Evolutionary conservation across 2,888 invertebrate genomes (phyloP).

Genomic region (Mylabris sibirica): DNA sequence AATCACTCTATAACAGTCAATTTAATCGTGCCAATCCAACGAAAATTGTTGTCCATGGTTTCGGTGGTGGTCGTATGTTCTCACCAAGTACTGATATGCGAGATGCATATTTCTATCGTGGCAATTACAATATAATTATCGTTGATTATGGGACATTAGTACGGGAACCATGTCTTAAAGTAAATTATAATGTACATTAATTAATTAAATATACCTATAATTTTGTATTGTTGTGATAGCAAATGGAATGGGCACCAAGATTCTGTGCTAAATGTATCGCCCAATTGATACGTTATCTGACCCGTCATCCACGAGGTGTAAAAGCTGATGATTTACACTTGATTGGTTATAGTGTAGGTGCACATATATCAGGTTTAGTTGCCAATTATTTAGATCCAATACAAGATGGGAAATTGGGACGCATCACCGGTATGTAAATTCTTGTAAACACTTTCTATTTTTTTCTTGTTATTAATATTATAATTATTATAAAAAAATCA

Average conservation of each 20-base stretch:
- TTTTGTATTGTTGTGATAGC: slow-evolving; percentile 44
- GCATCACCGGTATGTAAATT: slow-evolving; percentile 73
- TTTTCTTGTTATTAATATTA: neutral
- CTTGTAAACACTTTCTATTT: slow-evolving; percentile 16
- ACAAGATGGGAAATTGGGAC: slow-evolving; percentile 77
- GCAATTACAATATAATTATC: slow-evolving; percentile 85
- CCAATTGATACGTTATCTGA: slow-evolving; percentile 80
- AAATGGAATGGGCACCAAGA: slow-evolving; percentile 62
- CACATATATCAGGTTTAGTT: slow-evolving; percentile 83
- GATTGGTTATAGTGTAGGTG: slow-evolving; percentile 87
- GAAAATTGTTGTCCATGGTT: slow-evolving; percentile 90
- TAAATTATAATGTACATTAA: slow-evolving; percentile 33
- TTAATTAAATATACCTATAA: too few species aligned
- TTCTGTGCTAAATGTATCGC: slow-evolving; percentile 75
- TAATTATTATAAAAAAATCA: slow-evolving; percentile 10
- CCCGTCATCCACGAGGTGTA: slow-evolving; percentile 79
- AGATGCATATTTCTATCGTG: slow-evolving; percentile 80
- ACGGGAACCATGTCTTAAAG: slow-evolving; percentile 81
- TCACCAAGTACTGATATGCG: slow-evolving; percentile 87
- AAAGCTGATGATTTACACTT: slow-evolving; percentile 79
- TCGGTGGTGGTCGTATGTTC: slow-evolving; percentile 83
- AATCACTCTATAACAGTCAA: slow-evolving; percentile 75
- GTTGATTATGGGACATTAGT: slow-evolving; percentile 85
- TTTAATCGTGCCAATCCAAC: slow-evolving; percentile 83
- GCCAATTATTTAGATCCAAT: slow-evolving; percentile 81